These are phyloP conservation scores for Columbina picui DNA, from an alignment of 2,113 vertebrate species.

Conservation along the genomic window DNA sequence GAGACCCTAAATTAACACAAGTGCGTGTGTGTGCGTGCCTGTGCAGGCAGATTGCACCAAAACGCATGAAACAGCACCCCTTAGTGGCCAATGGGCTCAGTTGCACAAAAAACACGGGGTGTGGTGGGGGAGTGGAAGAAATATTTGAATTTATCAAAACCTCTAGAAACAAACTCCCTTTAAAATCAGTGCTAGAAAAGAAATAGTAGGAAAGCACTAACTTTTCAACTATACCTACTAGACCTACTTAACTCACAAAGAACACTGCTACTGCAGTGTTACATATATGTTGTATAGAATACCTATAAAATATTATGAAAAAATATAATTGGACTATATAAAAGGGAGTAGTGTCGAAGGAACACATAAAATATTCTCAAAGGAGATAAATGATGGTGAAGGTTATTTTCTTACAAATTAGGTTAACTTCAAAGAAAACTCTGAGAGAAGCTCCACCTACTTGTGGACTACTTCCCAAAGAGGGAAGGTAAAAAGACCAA, in stretches of 20 bases:
- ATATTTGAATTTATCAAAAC: not conserved
- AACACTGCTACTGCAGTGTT: not conserved
- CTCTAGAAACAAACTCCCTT: not conserved
- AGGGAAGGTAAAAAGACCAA: not conserved
- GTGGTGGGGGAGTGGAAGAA: too few species aligned
- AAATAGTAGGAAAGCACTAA: not conserved
- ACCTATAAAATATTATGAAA: not conserved
- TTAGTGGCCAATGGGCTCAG: not conserved
- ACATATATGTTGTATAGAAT: too few species aligned
- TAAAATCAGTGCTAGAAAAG: not conserved
- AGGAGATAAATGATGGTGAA: not conserved
- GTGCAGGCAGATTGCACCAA: not conserved
- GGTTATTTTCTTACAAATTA: not conserved
- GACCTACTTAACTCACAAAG: not conserved
- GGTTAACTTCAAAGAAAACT: not conserved
- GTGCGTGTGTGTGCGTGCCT: rapidly evolving
- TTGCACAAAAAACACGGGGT: not conserved
- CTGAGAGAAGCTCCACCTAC: not conserved
- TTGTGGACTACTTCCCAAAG: not conserved
- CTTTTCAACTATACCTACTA: not conserved
- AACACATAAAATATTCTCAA: not conserved
- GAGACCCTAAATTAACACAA: not conserved
- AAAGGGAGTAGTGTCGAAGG: not conserved
- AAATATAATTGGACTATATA: not conserved
- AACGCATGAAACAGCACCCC: conserved; percentile 42